Conservation (phyloP, 2,888 invertebrate species). For the Drosophila peninsularis region DNA sequence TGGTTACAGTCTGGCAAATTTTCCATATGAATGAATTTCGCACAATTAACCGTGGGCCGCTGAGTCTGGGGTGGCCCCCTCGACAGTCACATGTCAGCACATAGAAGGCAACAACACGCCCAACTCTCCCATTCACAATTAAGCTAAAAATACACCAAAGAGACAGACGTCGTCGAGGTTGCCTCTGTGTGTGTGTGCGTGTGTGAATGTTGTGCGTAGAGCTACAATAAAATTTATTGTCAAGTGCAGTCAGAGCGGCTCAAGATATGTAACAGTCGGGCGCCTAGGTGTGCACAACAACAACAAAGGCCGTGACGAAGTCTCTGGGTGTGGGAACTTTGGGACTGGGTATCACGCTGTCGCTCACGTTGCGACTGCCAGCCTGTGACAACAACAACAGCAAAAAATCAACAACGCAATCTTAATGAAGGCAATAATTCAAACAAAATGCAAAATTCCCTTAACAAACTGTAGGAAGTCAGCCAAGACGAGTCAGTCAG, state of each 20-base stretch:
- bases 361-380: constrained; percentile 64
- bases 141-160: constrained; percentile 70
- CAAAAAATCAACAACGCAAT: constrained; percentile 78
- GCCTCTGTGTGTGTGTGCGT: neutral
- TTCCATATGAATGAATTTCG: constrained; percentile 76
- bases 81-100: constrained; percentile 65
- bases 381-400: constrained; percentile 48
- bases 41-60: constrained; percentile 61
- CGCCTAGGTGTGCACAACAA: constrained; percentile 44
- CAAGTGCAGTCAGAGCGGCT: constrained; percentile 73
- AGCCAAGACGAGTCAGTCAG: constrained; percentile 51
- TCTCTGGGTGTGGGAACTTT: constrained; percentile 26
- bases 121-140: constrained; percentile 72
- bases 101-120: constrained; percentile 28
- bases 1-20: constrained; percentile 74
- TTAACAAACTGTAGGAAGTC: constrained; percentile 69
- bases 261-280: constrained; percentile 50
- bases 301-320: constrained; percentile 23
- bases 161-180: constrained; percentile 30
- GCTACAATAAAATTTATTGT: constrained; percentile 74
- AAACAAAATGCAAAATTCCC: constrained; percentile 80
- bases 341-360: constrained; percentile 61
- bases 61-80: constrained; percentile 29
- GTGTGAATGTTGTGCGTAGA: constrained; percentile 43
- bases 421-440: constrained; percentile 81